These are phyloP conservation scores for Brachyptera putata DNA, from an alignment of 2,888 invertebrate species.

Conservation along the genomic window DNA sequence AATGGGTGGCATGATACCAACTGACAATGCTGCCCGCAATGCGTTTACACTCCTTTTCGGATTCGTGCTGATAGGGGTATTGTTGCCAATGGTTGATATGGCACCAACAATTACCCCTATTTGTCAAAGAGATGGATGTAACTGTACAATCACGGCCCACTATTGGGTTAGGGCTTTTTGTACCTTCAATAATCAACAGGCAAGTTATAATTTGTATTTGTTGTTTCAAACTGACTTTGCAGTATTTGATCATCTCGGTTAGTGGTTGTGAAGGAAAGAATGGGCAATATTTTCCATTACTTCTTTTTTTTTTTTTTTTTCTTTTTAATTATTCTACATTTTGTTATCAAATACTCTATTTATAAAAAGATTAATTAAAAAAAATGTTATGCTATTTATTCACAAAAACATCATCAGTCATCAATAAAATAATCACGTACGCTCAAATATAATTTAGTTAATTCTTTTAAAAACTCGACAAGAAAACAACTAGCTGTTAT, in stretches of 20 bases:
- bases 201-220: conserved; percentile 45
- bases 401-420: too few relatives aligned
- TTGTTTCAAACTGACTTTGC: background rate
- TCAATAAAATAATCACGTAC: too few relatives aligned
- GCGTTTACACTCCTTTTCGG: background rate
- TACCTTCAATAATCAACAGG: conserved; percentile 57
- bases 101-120: conserved; percentile 16
- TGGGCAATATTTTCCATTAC: background rate
- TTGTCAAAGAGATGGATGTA: conserved; percentile 47
- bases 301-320: background rate
- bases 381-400: too few relatives aligned
- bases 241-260: background rate
- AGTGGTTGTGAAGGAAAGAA: background rate
- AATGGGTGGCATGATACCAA: conserved; percentile 29
- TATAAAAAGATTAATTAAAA: too few relatives aligned
- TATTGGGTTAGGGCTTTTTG: conserved; percentile 64
- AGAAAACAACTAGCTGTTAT: too few relatives aligned
- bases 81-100: conserved; percentile 12
- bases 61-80: conserved; percentile 11
- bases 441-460: too few relatives aligned
- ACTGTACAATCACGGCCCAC: conserved; percentile 54
- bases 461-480: too few relatives aligned
- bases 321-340: too few relatives aligned
- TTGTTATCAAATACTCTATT: too few relatives aligned
- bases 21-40: conserved; percentile 21